These are phyloP conservation scores for Trematocara variabile DNA, from an alignment of 2,113 vertebrate species.

Conservation along the genomic window DNA sequence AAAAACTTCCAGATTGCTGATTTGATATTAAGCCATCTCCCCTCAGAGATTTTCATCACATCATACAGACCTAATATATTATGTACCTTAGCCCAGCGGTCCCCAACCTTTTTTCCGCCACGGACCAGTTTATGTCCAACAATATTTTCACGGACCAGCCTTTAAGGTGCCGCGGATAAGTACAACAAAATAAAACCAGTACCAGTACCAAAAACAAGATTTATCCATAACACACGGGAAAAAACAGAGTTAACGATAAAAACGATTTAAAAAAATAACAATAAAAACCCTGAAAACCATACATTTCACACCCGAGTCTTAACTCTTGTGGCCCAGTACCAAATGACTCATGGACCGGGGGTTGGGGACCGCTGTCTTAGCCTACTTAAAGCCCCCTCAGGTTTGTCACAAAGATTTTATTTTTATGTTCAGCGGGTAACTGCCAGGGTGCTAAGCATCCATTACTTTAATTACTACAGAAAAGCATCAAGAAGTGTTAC, in stretches of 20 bases:
- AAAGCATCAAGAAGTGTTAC: neutral
- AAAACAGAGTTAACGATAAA: neutral
- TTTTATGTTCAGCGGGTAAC: neutral
- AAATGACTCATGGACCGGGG: neutral
- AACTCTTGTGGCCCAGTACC: neutral
- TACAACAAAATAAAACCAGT: neutral
- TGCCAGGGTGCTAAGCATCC: neutral
- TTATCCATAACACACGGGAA: neutral
- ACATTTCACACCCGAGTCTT: accelerated
- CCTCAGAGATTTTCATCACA: neutral
- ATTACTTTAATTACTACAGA: neutral
- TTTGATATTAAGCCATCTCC: neutral
- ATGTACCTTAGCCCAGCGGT: accelerated
- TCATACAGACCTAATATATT: neutral
- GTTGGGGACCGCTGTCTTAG: neutral
- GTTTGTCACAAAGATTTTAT: neutral
- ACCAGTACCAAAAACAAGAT: neutral
- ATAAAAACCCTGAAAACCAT: neutral
- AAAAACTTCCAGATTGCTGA: neutral
- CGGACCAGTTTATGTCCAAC: neutral
- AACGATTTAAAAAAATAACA: accelerated
- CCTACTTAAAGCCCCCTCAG: neutral
- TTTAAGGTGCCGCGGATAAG: neutral
- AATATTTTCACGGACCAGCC: accelerated
- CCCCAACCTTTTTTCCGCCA: neutral